phyloP scores from a whole-genome alignment of 2,797 vertebrate species.

The Hozukius guyotensis region DNA sequence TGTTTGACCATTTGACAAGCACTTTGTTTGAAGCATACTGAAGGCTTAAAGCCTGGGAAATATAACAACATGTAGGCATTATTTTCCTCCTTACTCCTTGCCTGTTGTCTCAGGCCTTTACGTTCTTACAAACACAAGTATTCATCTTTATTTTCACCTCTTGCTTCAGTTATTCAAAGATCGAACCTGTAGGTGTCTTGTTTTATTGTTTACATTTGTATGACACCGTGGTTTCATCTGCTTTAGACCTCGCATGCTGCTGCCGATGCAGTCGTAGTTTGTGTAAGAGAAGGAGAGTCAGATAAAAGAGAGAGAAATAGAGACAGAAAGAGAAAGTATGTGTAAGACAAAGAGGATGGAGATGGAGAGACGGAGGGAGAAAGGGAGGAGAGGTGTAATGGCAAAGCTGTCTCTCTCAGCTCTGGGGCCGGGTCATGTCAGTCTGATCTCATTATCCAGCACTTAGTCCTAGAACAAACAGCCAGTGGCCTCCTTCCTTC shows the following conservation, averaged over 20 bases:
- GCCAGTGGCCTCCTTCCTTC: slow-evolving; percentile 78
- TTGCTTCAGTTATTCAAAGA: neutral
- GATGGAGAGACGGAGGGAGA: slow-evolving; percentile 53
- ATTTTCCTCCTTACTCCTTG: neutral
- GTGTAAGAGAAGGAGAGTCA: slow-evolving; percentile 20
- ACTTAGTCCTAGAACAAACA: slow-evolving; percentile 85
- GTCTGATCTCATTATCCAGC: slow-evolving; percentile 85
- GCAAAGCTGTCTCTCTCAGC: slow-evolving; percentile 80
- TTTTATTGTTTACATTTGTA: neutral
- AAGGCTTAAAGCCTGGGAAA: neutral
- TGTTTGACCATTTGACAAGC: slow-evolving; percentile 11
- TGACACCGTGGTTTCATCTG: neutral
- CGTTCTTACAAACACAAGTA: neutral
- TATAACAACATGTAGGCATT: neutral
- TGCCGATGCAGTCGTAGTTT: slow-evolving; percentile 16
- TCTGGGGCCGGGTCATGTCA: slow-evolving; percentile 79
- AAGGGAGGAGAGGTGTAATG: slow-evolving; percentile 69
- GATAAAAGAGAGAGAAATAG: slow-evolving; percentile 28
- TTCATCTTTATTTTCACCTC: neutral
- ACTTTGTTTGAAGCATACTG: neutral
- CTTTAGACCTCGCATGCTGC: slow-evolving; percentile 2
- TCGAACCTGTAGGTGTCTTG: neutral
- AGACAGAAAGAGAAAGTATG: slow-evolving; percentile 57
- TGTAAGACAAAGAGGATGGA: slow-evolving; percentile 62
- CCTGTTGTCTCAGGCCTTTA: neutral